Percentiles rank a stretch among this genome's conserved stretches.
Evolutionary conservation across 2,888 invertebrate genomes (phyloP).

Genomic region (Apeira syringaria): DNA sequence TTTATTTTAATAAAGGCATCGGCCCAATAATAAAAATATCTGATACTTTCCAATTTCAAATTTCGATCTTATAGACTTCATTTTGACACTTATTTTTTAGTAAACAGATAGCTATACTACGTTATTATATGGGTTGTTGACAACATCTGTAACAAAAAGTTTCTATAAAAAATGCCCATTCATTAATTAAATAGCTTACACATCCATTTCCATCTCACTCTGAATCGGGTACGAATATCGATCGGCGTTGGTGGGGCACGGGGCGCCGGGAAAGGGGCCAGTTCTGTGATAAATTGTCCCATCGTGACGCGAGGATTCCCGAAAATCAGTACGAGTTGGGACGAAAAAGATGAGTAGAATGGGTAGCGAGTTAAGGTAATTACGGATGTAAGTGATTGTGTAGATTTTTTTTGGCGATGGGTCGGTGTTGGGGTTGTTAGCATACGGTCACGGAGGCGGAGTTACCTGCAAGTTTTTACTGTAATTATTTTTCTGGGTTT

Average conservation of each 20-base stretch:
- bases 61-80: too few species aligned
- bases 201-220: slow-evolving; percentile 25
- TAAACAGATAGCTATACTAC: too few species aligned
- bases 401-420: slow-evolving; percentile 16
- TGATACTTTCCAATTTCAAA: too few species aligned
- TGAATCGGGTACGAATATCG: slow-evolving; percentile 54
- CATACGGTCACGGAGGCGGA: slow-evolving; percentile 8
- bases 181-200: slow-evolving; percentile 18
- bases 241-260: slow-evolving; percentile 60
- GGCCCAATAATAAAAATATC: too few species aligned
- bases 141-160: too few species aligned
- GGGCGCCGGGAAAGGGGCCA: slow-evolving; percentile 45
- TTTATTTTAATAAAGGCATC: too few species aligned
- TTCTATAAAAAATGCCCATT: slow-evolving; percentile 9
- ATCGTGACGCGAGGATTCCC: slow-evolving; percentile 50
- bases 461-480: background rate
- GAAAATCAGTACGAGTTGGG: slow-evolving; percentile 45
- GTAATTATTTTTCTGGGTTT: slow-evolving; percentile 5
- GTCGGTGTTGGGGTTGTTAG: slow-evolving; percentile 3
- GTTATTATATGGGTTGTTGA: too few species aligned
- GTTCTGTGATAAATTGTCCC: slow-evolving; percentile 60
- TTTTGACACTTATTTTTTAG: too few species aligned
- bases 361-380: slow-evolving; percentile 16
- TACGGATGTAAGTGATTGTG: slow-evolving; percentile 25
- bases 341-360: slow-evolving; percentile 1